phyloP scores from a whole-genome alignment of 2,797 vertebrate species.

The Sebastes nivosus region DNA sequence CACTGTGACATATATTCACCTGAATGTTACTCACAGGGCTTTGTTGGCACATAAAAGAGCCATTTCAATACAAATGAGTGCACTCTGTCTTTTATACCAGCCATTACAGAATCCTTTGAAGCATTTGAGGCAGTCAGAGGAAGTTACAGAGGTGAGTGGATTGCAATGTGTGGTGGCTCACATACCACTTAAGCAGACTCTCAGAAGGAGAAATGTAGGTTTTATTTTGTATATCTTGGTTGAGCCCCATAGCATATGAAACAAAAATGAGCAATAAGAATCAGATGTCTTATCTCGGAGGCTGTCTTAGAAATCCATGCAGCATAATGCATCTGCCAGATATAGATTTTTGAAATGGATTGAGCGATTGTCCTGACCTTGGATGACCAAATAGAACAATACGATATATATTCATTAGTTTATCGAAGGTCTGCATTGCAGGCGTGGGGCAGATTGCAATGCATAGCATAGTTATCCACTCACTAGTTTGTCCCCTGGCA shows the following conservation, averaged over 20 bases:
- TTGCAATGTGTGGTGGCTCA: not conserved
- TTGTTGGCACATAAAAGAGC: slow-evolving; percentile 20
- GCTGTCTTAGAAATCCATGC: not conserved
- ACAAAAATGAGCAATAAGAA: not conserved
- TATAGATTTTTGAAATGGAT: slow-evolving; percentile 19
- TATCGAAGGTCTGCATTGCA: not conserved
- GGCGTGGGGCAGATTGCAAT: not conserved
- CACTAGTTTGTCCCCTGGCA: not conserved
- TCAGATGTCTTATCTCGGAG: not conserved
- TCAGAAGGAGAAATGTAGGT: not conserved
- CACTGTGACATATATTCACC: slow-evolving; percentile 14
- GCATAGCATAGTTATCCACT: not conserved
- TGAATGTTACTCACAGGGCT: slow-evolving; percentile 29
- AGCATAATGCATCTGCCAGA: not conserved
- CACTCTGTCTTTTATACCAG: slow-evolving; percentile 25
- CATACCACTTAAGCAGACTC: slow-evolving; percentile 16
- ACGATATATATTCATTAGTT: not conserved
- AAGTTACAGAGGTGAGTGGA: slow-evolving; percentile 28
- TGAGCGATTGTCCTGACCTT: slow-evolving; percentile 1
- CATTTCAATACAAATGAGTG: slow-evolving; percentile 33
- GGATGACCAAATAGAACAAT: not conserved
- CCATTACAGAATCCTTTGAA: slow-evolving; percentile 34
- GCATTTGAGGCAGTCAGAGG: slow-evolving; percentile 22
- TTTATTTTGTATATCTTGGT: not conserved
- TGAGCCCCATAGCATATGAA: not conserved